Evolutionary conservation across 2,113 vertebrate species (phyloP), one percentile per base, ranked within the genome.

Genomic region (Prunella fulvescens): DNA sequence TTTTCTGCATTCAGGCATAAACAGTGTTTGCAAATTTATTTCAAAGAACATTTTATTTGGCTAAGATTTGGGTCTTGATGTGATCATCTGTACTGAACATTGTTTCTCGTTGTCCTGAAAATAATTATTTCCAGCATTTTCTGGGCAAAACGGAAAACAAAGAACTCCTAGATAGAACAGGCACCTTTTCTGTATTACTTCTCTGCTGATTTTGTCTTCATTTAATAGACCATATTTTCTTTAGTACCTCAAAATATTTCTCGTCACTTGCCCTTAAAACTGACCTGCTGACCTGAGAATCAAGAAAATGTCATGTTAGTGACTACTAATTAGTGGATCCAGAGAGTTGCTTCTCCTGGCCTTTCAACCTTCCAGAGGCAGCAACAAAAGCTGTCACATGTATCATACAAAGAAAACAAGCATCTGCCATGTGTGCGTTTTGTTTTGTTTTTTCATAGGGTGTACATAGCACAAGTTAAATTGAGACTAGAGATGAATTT

Each of bases 291-390:
- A 98, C 98, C 98, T 95, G 72, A 74, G 97, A 97, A 97, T 97
- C 97, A 96, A 96, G 92, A 92, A 96, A 91, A 95, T 98, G 98
- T 98, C 97, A 97, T 97, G 97, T 97, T 96, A 96, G 97, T 96
- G 97, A 98, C 98, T 98, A 97, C 98, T 99, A 99, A 99, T 99
- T 98, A 99, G 98, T 88, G 96, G 45, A 96, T 96, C 95, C 91
- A 92, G 94, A 96, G 95, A 95, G 96, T 95, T 96, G 73, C 96
- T 97, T 97, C 91, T 92, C 84, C 86, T 98, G 98, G 82, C 98
- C 98, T 97, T 97, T 96, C 96, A 97, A 96, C 98, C 98, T 97
- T 96, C 82, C 73, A 76, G 81, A 97, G 93, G 73, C 90, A 81
- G 87, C 82, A 88, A 80, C 93, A 89, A 90, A 95, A 97, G 94